Evolutionary conservation across 1,140 invertebrate species (phyloP), one percentile per base, ranked within the genome.

Genomic region (Drosophila malerkotliana): DNA sequence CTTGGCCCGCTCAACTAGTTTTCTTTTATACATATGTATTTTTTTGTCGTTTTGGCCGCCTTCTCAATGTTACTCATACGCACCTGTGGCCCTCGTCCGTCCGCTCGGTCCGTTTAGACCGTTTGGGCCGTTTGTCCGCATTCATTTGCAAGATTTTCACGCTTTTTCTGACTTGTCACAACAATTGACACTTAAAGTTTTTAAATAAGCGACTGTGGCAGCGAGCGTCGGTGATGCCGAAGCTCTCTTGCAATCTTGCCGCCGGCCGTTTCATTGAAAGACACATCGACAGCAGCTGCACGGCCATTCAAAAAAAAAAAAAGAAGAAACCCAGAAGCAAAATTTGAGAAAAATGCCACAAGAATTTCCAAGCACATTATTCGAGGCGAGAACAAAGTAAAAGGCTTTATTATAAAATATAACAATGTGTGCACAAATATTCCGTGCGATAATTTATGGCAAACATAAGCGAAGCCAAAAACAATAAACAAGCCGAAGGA

Each of bases 61-160:
- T 81, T 85, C 61, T 85, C 82, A 82, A 87, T 87, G 78, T 79
- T 87, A 82, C 82, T 87, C 82, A 88, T 87, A 87, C 83, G 82
- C 82, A 87, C 82, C 82, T 87, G 82, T 75, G 82, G 49, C 82
- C 77, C 68, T 59, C 77, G 74, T 57, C 68, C 45, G 58, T 60
- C 63, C 24, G 39, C 14, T 37, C 10, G 32, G 30, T 3, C 26
- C 21, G 32, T 48, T 49, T 48, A 21, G 8, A 10, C 39, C 32
- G 32, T 49, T 30, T 12, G 21, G 12, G 26, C 9, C 54, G 59
- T 44, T 59, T 54, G 67, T 67, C 48, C 55, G 69, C 76, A 79
- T 84, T 83, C 80, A 73, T 85, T 84, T 79, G 82, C 81, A 85
- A 87, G 58, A 87, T 87, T 87, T 87, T 87, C 81, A 85, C 81